Percentiles rank a stretch among this genome's conserved stretches.
Conservation (phyloP, 2,888 invertebrate genomes). For the Drosophila yooni region DNA sequence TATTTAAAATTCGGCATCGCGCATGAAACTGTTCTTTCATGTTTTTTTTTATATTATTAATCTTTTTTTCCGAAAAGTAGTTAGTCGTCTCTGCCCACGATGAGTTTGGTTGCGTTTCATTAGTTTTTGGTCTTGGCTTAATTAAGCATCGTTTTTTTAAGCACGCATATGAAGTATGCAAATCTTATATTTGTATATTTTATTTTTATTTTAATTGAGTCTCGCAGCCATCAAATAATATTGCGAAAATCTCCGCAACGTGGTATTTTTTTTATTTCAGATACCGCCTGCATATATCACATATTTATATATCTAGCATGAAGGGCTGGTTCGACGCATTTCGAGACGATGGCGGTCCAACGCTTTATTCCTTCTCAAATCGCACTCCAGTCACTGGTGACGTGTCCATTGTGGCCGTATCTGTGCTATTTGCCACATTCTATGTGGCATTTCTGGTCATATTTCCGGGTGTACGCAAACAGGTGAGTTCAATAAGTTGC, state of each 20-base stretch:
- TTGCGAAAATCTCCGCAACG: conserved; percentile 33
- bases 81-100: conserved; percentile 42
- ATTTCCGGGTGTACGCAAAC: conserved; percentile 97
- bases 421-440: conserved; percentile 94
- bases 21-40: not conserved
- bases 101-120: conserved; percentile 15
- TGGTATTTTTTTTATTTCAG: conserved; percentile 43
- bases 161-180: conserved; percentile 52
- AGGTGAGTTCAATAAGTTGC: conserved; percentile 87
- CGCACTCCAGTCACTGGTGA: conserved; percentile 98
- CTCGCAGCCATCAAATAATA: conserved; percentile 17
- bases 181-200: conserved; percentile 36
- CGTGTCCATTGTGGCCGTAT: conserved; percentile 93
- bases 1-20: not conserved
- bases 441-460: conserved; percentile 97
- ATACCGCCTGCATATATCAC: conserved; percentile 65
- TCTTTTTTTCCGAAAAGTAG: conserved; percentile 2
- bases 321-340: conserved; percentile 99
- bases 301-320: conserved; percentile 87
- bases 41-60: not conserved
- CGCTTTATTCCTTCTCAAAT: conserved; percentile 97
- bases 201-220: conserved; percentile 47
- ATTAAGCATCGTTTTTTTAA: conserved; percentile 46
- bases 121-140: conserved; percentile 43
- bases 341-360: conserved; percentile 98